These are phyloP conservation scores for Drosophila virilis DNA, from an alignment of 1,140 invertebrate genomes.

Conservation along the genomic window DNA sequence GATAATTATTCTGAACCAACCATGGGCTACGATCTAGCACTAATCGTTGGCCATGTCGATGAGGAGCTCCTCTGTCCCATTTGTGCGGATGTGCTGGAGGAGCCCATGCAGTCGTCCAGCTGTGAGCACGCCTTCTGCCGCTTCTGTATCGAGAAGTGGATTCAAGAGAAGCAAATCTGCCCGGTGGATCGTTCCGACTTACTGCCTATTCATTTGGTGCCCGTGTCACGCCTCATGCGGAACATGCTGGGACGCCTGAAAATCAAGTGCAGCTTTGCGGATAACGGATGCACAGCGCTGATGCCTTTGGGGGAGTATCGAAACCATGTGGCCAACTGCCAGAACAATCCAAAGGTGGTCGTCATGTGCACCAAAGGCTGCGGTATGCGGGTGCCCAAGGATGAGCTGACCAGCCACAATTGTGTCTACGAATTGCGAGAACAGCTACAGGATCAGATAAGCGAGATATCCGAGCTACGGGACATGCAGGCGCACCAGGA, in stretches of 20 bases:
- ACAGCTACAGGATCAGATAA: conserved; percentile 31
- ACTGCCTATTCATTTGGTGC: conserved; percentile 28
- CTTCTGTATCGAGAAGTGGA: conserved; percentile 64
- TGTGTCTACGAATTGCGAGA: conserved; percentile 54
- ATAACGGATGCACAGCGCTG: conserved; percentile 32
- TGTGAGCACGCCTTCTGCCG: conserved; percentile 66
- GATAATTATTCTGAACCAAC: neutral
- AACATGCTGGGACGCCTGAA: conserved; percentile 60
- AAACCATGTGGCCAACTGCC: conserved; percentile 46
- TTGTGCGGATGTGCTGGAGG: conserved; percentile 62
- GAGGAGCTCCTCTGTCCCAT: conserved; percentile 68
- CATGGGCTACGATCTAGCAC: conserved; percentile 60
- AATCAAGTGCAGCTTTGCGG: conserved; percentile 54
- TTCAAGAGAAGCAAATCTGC: conserved; percentile 56
- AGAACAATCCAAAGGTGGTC: conserved; percentile 60
- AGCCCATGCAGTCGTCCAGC: conserved; percentile 50
- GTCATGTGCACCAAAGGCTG: conserved; percentile 54
- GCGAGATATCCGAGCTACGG: conserved; percentile 26
- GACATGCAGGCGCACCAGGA: conserved; percentile 27
- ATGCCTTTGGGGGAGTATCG: conserved; percentile 52
- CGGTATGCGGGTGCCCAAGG: conserved; percentile 57
- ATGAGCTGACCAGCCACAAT: conserved; percentile 58
- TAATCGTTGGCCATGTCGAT: conserved; percentile 59
- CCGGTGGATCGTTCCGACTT: conserved; percentile 61
- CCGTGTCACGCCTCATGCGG: conserved; percentile 59